Base-by-base conservation (phyloP, 2,888 invertebrate genomes). In the Empis stercorea region DNA sequence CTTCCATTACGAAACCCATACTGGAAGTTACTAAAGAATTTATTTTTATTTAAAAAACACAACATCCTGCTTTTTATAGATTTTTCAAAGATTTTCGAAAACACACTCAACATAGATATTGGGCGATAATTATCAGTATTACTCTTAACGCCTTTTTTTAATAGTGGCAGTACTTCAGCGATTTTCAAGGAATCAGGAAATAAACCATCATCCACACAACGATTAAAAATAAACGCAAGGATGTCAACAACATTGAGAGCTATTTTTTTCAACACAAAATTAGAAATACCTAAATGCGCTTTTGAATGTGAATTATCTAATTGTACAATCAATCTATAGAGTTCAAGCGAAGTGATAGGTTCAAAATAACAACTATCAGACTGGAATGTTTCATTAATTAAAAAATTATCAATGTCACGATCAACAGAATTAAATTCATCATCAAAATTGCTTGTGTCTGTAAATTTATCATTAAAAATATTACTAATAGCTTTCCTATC, bases 121-220 rank as follows among this genome's bases (percentile, higher is more conserved):
- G 47, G 49, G 30, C 49, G 41, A n/a, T 38, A 44, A 23, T 38
- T 44, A 16, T 36, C 14, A 15, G 45, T 20, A 7, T n/a, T 15
- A 30, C n/a, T 40, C 7, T 23, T 17, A 13, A 44, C 45, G 7
- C 43, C 16, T 27, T 47, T 47, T 27, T 49, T 50, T 9, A 30
- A 13, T n/a, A 49, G 9, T 13, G 46, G 49, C 7, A 16, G 30
- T 7, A 46, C 38, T 27, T 36, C 41, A 1, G 46, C 32, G 1
- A 45, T 3, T 44, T 50, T 50, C 47, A 47, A 50, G 2, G 30
- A 1, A 3, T 42, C 32, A 2, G 50, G 45, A 15, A 50, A 50
- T n/a, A 45, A 45, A 2, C 47, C 47, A 16, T 45, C 47, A 15
- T 47, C 47, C 2, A 47, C 13, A 30, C 47, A 50, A 32, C 47